Conservation (phyloP, 2,113 vertebrate genomes). For the Lasiurus cinereus region DNA sequence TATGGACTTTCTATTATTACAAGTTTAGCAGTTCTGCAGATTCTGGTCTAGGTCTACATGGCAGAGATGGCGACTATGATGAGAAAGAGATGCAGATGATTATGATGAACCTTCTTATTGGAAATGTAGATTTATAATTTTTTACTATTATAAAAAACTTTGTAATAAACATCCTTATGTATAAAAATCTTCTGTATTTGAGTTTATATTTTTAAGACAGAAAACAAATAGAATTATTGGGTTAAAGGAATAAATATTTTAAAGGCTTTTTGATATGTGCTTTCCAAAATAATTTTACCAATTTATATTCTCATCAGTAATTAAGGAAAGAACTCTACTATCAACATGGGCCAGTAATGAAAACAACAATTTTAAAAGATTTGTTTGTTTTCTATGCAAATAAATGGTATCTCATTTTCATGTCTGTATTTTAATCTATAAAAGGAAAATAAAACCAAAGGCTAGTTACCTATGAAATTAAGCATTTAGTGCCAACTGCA, state of each 20-base stretch:
- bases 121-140: neutral
- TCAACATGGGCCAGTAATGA: neutral
- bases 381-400: neutral
- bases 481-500: conserved; percentile 21
- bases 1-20: neutral
- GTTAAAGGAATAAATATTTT: conserved; percentile 28
- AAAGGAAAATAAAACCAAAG: conserved; percentile 35
- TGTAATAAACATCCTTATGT: neutral
- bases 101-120: neutral
- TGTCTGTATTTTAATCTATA: neutral
- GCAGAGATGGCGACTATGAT: neutral
- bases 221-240: neutral
- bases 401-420: conserved; percentile 1
- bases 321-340: neutral
- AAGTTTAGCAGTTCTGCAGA: neutral
- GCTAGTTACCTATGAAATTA: neutral
- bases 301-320: neutral
- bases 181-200: conserved; percentile 9
- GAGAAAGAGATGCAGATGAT: neutral
- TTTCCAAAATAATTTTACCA: conserved; percentile 30
- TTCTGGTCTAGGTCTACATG: neutral
- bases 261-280: neutral
- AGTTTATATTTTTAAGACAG: neutral
- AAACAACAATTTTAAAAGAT: conserved; percentile 7
- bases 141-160: conserved; percentile 44